Evolutionary conservation across 2,888 invertebrate genomes (phyloP).

Genomic region (Pollenia amentaria): DNA sequence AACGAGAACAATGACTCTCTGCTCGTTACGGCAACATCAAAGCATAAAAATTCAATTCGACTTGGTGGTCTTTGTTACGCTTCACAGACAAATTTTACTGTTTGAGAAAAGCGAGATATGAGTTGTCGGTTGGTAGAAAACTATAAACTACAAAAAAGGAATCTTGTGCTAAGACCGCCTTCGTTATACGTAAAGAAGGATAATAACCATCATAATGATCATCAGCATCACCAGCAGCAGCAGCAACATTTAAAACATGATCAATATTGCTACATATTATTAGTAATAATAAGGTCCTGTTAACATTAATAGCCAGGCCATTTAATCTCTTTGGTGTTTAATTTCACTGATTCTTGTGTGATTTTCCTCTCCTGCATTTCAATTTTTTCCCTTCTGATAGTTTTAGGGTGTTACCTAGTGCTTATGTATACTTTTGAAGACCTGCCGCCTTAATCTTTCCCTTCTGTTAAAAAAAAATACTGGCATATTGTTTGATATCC

Average conservation of each 20-base stretch:
- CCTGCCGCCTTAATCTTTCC: constrained; percentile 54
- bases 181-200: constrained; percentile 50
- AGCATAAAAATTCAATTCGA: constrained; percentile 82
- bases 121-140: constrained; percentile 50
- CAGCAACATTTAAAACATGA: constrained; percentile 30
- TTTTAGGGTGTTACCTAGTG: constrained; percentile 48
- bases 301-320: constrained; percentile 56
- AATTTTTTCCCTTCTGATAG: constrained; percentile 17
- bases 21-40: constrained; percentile 84
- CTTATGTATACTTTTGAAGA: constrained; percentile 47
- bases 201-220: constrained; percentile 58
- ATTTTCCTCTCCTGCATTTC: constrained; percentile 64
- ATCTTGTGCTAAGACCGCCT: constrained; percentile 43
- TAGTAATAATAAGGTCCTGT: constrained; percentile 72
- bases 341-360: constrained; percentile 76
- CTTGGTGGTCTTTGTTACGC: constrained; percentile 83
- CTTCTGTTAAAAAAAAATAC: not conserved
- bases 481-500: constrained; percentile 26
- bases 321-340: constrained; percentile 74
- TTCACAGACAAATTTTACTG: constrained; percentile 74
- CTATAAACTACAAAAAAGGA: constrained; percentile 27
- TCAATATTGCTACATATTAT: constrained; percentile 27
- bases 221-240: constrained; percentile 14
- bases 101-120: not conserved
- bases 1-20: constrained; percentile 77